Percentiles rank a stretch among this genome's conserved stretches.
phyloP scores from a whole-genome alignment of 2,888 invertebrate species.

The Schrankia costaestrigalis region DNA sequence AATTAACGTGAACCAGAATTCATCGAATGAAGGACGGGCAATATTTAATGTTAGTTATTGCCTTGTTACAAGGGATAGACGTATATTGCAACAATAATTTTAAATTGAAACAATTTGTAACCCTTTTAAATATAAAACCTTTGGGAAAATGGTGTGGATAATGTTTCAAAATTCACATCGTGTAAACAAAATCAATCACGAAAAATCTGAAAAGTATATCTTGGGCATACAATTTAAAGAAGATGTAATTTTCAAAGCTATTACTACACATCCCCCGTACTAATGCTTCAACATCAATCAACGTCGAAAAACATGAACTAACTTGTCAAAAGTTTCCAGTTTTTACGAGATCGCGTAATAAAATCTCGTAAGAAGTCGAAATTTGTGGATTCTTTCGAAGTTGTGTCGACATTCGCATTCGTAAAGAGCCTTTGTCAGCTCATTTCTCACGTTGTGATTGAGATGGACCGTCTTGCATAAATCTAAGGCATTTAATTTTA shows the following conservation, averaged over 20 bases:
- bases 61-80: constrained; percentile 21
- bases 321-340: constrained; percentile 51
- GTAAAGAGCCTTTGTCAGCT: constrained; percentile 53
- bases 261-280: too few species aligned
- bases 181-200: too few species aligned
- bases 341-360: constrained; percentile 53
- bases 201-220: too few species aligned
- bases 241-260: too few species aligned
- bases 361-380: constrained; percentile 38
- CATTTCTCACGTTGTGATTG: constrained; percentile 54
- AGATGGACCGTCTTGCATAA: constrained; percentile 44
- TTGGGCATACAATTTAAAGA: too few species aligned
- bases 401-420: constrained; percentile 39
- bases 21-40: constrained; percentile 46
- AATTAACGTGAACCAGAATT: constrained; percentile 44
- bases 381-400: constrained; percentile 42
- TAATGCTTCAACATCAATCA: constrained; percentile 51
- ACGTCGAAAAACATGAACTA: constrained; percentile 51
- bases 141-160: too few species aligned
- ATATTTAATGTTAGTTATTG: constrained; percentile 25
- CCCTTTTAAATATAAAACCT: too few species aligned
- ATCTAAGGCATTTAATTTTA: constrained; percentile 35
- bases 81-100: too few species aligned
- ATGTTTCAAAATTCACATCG: too few species aligned
- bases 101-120: too few species aligned